Percentiles rank a stretch among this genome's conserved stretches.
These are phyloP conservation scores for Zenarchopterus dispar DNA, from an alignment of 2,797 vertebrate species.

Conservation along the genomic window DNA sequence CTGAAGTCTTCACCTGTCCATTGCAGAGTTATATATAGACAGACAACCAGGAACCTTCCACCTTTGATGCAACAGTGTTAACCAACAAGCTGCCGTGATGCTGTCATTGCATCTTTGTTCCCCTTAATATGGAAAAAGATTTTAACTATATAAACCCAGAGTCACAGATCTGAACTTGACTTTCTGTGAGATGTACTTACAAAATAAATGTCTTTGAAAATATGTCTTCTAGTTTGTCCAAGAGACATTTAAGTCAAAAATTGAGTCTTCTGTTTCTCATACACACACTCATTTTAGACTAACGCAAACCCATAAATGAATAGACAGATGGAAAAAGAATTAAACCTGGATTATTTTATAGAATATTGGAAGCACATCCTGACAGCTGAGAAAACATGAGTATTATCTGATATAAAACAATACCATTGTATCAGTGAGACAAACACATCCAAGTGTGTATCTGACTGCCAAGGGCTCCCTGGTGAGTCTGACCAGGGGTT, in stretches of 20 bases:
- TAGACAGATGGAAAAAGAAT: neutral
- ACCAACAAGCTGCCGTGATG: no score
- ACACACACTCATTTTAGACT: neutral
- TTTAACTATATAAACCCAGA: neutral
- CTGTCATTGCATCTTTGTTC: neutral
- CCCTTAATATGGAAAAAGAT: neutral
- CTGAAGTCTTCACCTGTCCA: no score
- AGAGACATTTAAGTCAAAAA: neutral
- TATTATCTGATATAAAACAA: conserved; percentile 31
- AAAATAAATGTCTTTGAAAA: neutral
- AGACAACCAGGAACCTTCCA: no score
- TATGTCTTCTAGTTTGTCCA: neutral
- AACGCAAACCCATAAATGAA: neutral
- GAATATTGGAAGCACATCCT: conserved; percentile 16
- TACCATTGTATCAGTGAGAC: conserved; percentile 52
- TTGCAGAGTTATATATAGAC: no score
- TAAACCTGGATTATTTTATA: conserved; percentile 9
- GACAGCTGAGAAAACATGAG: conserved; percentile 34
- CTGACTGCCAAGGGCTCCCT: conserved; percentile 66
- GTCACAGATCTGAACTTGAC: neutral
- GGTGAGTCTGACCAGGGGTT: conserved; percentile 74
- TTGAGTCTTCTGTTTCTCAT: neutral
- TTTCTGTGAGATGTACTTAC: neutral
- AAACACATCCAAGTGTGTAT: conserved; percentile 65
- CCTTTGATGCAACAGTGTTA: no score